Conservation (phyloP, 1,140 invertebrate genomes). For the Tigriopus japonicus region DNA sequence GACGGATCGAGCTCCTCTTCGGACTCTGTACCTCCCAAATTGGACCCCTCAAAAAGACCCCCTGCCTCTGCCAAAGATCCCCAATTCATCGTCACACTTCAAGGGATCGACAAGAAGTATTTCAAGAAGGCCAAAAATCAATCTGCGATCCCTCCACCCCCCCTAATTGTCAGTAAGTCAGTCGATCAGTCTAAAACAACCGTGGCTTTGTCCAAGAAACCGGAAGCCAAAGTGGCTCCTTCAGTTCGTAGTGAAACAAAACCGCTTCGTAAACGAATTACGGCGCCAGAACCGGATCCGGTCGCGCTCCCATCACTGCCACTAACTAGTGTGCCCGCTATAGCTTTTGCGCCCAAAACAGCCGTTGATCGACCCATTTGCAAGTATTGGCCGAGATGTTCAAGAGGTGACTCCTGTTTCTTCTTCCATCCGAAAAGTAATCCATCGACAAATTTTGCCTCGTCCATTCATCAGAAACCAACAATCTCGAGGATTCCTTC, state of each 20-base stretch:
- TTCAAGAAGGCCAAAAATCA: not conserved
- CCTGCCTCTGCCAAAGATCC: not conserved
- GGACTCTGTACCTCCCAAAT: not conserved
- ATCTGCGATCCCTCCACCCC: not conserved
- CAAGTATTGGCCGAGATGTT: not conserved
- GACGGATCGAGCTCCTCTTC: not conserved
- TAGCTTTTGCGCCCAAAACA: not conserved
- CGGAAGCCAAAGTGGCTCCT: not conserved
- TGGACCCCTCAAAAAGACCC: not conserved
- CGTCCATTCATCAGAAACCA: no score
- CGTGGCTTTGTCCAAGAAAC: not conserved
- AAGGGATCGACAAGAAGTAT: constrained; percentile 4
- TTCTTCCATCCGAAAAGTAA: not conserved
- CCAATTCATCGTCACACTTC: constrained; percentile 7
- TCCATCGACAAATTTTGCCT: no score
- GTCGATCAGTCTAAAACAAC: not conserved
- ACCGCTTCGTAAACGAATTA: not conserved
- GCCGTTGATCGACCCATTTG: not conserved
- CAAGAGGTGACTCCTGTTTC: not conserved
- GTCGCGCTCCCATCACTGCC: not conserved
- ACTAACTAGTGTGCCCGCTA: no score
- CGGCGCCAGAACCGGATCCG: not conserved
- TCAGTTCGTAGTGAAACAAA: not conserved
- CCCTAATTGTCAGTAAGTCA: not conserved
- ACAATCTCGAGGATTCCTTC: no score